Percentiles rank a stretch among this genome's conserved stretches.
Evolutionary conservation across 2,888 invertebrate species (phyloP).

Genomic region (Acronicta aceris): DNA sequence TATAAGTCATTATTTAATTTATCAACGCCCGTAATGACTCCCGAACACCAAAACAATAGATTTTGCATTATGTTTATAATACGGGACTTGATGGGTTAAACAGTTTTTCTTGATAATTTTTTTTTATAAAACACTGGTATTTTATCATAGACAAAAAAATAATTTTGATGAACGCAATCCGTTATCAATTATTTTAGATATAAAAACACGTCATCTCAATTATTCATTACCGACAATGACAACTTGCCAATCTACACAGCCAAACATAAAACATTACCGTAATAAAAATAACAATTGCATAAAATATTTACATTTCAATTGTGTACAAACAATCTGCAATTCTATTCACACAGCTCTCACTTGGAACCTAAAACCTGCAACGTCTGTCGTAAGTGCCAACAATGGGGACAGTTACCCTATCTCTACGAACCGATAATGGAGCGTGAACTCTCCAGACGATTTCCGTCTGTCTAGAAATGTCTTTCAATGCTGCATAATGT

Average conservation of each 20-base stretch:
- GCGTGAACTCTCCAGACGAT: slow-evolving; percentile 80
- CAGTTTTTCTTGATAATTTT: no score
- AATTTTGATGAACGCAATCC: not conserved
- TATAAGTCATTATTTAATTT: no score
- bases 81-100: no score
- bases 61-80: no score
- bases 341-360: slow-evolving; percentile 62
- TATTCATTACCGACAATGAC: not conserved
- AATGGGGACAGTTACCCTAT: slow-evolving; percentile 78
- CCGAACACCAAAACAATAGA: no score
- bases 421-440: slow-evolving; percentile 82
- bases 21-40: no score
- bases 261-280: not conserved
- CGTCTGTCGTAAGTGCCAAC: slow-evolving; percentile 74
- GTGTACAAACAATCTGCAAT: slow-evolving; percentile 59
- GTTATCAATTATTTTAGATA: no score
- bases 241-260: not conserved
- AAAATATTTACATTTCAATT: slow-evolving; percentile 62
- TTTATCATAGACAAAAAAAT: no score
- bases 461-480: slow-evolving; percentile 68
- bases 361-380: slow-evolving; percentile 66
- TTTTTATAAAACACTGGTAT: no score
- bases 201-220: not conserved
- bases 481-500: slow-evolving; percentile 52
- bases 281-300: slow-evolving; percentile 36